phyloP scores from a whole-genome alignment of 2,797 vertebrate genomes.

The Perodicticus potto region DNA sequence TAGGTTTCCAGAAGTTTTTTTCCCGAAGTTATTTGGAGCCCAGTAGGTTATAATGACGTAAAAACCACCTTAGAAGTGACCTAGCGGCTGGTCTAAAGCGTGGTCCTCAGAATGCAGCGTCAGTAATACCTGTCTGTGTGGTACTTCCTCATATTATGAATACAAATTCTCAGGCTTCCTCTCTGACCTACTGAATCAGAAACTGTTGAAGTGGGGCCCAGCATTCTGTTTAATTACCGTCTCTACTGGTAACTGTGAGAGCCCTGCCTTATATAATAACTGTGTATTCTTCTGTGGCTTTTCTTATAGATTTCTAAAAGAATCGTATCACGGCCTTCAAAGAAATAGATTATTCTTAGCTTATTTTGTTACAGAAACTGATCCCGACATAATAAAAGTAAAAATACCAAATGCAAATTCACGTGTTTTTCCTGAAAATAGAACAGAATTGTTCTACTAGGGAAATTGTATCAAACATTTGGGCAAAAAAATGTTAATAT shows the following conservation, averaged over 20 bases:
- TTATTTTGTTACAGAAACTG: constrained; percentile 31
- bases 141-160: not conserved
- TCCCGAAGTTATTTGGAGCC: not conserved
- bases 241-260: not conserved
- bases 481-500: not conserved
- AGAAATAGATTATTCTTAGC: not conserved
- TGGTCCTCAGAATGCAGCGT: not conserved
- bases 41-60: not conserved
- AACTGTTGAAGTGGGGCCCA: not conserved
- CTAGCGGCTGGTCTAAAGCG: not conserved
- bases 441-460: not conserved
- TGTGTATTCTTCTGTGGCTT: not conserved
- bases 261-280: not conserved
- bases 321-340: not conserved
- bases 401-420: not conserved
- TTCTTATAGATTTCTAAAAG: not conserved
- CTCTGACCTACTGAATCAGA: not conserved
- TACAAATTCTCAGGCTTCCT: not conserved
- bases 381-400: constrained; percentile 2
- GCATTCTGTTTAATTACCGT: not conserved
- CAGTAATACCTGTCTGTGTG: not conserved
- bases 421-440: not conserved
- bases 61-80: not conserved
- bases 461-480: not conserved
- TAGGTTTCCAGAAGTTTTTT: not conserved